These are phyloP conservation scores for Drosophila ambigua DNA, from an alignment of 1,140 invertebrate species.

Conservation along the genomic window DNA sequence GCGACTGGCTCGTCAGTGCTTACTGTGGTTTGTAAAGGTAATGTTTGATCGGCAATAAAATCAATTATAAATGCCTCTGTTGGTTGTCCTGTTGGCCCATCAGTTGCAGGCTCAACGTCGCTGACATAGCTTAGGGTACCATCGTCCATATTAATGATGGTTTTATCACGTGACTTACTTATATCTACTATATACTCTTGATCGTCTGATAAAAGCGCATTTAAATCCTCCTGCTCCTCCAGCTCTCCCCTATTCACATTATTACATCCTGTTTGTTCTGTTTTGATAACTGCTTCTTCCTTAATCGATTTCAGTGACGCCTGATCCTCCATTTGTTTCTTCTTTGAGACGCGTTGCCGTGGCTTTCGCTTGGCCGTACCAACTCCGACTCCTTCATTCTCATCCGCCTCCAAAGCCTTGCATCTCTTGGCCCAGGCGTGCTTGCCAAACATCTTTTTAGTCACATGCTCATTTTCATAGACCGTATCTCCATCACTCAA, in stretches of 20 bases:
- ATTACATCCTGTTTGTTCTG: constrained; percentile 37
- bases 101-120: constrained; percentile 14
- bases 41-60: constrained; percentile 26
- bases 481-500: constrained; percentile 63
- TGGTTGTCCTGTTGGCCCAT: background rate
- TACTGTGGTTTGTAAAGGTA: constrained; percentile 2
- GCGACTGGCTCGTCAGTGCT: constrained; percentile 8
- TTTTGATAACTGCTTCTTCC: constrained; percentile 46
- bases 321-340: background rate
- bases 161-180: constrained; percentile 38
- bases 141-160: constrained; percentile 47
- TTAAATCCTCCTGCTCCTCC: constrained; percentile 46
- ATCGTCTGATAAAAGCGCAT: constrained; percentile 57
- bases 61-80: constrained; percentile 46
- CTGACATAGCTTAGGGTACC: constrained; percentile 41
- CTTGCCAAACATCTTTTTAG: constrained; percentile 58
- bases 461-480: constrained; percentile 72
- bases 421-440: constrained; percentile 50
- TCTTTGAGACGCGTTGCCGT: background rate
- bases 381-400: constrained; percentile 8
- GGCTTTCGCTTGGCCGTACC: constrained; percentile 21
- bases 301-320: constrained; percentile 35
- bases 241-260: constrained; percentile 32
- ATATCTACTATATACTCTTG: constrained; percentile 9
- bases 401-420: constrained; percentile 22